Evolutionary conservation across 2,797 vertebrate species (phyloP).

Genomic region (Cottoperca gobio): DNA sequence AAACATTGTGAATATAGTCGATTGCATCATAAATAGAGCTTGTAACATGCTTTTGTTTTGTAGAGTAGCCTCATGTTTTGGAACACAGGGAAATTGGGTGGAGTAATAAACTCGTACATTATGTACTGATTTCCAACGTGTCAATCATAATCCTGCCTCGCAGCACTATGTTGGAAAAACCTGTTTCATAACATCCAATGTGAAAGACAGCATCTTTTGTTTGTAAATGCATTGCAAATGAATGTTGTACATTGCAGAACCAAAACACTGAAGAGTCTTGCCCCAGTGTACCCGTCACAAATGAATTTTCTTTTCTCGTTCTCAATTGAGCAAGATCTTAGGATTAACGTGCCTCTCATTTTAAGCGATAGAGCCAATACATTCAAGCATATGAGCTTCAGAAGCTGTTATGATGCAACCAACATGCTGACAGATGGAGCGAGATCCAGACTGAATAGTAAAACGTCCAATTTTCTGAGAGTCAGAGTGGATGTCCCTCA

Average conservation of each 20-base stretch:
- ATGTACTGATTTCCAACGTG: slow-evolving; percentile 40
- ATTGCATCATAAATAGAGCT: slow-evolving; percentile 31
- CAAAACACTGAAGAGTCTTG: slow-evolving; percentile 52
- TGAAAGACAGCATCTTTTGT: slow-evolving; percentile 22
- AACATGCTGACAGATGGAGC: slow-evolving; percentile 70
- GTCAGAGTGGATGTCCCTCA: slow-evolving; percentile 65
- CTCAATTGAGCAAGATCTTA: slow-evolving; percentile 48
- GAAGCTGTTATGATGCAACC: slow-evolving; percentile 78
- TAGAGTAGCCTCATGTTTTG: slow-evolving; percentile 36
- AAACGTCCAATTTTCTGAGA: neutral
- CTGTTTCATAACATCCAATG: slow-evolving; percentile 33
- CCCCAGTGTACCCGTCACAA: slow-evolving; percentile 27
- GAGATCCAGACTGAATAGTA: slow-evolving; percentile 60
- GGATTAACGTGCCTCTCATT: slow-evolving; percentile 56
- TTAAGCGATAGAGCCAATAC: slow-evolving; percentile 59
- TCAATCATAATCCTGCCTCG: slow-evolving; percentile 51
- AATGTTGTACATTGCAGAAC: slow-evolving; percentile 8
- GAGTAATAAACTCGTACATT: slow-evolving; percentile 21
- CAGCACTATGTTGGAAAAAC: slow-evolving; percentile 36
- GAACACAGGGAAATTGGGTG: slow-evolving; percentile 32
- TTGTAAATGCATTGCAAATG: slow-evolving; percentile 12
- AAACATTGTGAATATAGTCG: slow-evolving; percentile 51
- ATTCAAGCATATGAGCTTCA: slow-evolving; percentile 65
- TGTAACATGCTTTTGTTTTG: slow-evolving; percentile 20
- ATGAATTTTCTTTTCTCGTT: slow-evolving; percentile 12